Conservation (phyloP, 2,797 vertebrate genomes). For the Margarornis squamiger region DNA sequence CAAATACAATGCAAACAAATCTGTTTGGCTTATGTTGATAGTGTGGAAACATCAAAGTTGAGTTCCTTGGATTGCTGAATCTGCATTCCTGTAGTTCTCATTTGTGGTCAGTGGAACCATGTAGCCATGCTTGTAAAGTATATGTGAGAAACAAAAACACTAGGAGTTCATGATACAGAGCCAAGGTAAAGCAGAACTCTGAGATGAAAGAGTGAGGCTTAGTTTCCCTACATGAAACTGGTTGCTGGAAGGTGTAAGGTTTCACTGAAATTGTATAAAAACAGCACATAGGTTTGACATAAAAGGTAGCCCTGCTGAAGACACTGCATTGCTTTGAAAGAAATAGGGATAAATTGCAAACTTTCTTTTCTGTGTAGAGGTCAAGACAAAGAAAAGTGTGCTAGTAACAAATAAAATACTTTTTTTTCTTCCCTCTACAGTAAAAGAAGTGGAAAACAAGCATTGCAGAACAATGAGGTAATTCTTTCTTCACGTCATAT, state of each 20-base stretch:
- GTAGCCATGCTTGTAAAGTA: not conserved
- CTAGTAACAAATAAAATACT: conserved; percentile 14
- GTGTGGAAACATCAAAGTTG: not conserved
- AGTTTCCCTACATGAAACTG: not conserved
- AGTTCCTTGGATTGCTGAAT: not conserved
- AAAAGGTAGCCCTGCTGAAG: not conserved
- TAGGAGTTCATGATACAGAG: not conserved
- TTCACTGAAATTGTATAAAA: not conserved
- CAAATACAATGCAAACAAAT: not conserved
- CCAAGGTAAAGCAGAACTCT: not conserved
- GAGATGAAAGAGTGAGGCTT: not conserved
- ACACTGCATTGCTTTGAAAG: not conserved
- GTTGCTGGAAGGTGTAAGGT: not conserved
- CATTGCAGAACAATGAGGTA: conserved; percentile 84
- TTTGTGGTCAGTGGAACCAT: not conserved
- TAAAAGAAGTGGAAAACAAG: conserved; percentile 79
- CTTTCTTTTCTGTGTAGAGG: not conserved
- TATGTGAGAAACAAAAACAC: not conserved
- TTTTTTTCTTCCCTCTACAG: conserved; percentile 68
- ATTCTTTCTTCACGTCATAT: conserved; percentile 10
- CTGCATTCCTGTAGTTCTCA: not conserved
- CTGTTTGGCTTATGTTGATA: not conserved
- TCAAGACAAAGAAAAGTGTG: not conserved
- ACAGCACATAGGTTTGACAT: not conserved
- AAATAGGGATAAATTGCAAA: not conserved